phyloP scores from a whole-genome alignment of 2,888 invertebrate species.

The Ophraella communa region DNA sequence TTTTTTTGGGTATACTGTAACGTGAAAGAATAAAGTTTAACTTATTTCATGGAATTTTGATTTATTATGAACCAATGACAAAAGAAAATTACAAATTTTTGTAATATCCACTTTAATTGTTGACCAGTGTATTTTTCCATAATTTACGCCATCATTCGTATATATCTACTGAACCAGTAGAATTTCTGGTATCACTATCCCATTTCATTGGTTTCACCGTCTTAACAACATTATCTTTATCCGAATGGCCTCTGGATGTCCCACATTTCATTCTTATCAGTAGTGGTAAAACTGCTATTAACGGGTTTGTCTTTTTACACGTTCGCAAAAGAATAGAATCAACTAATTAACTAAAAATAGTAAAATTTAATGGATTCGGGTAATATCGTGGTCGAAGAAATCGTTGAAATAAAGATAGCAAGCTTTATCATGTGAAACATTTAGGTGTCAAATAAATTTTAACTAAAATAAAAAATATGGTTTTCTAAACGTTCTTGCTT shows the following conservation, averaged over 20 bases:
- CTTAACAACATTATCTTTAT: constrained; percentile 46
- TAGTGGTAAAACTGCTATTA: constrained; percentile 19
- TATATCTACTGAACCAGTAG: constrained; percentile 21
- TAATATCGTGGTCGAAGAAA: too few species aligned
- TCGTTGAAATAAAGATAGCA: too few species aligned
- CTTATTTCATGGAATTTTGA: too few species aligned
- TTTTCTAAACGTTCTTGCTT: too few species aligned
- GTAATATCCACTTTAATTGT: too few species aligned
- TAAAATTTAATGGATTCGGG: neutral
- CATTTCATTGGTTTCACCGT: constrained; percentile 51
- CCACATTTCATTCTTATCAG: constrained; percentile 45
- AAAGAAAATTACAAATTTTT: too few species aligned
- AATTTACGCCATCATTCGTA: constrained; percentile 4
- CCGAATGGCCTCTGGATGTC: constrained; percentile 39
- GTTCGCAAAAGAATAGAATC: neutral
- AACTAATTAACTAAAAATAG: neutral
- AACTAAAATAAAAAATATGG: too few species aligned
- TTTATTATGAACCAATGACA: too few species aligned
- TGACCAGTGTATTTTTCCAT: neutral
- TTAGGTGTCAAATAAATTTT: too few species aligned
- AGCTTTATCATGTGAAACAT: too few species aligned
- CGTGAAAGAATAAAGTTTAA: too few species aligned
- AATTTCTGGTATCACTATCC: constrained; percentile 47
- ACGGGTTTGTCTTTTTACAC: constrained; percentile 12
- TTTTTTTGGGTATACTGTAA: too few species aligned